Evolutionary conservation across 2,113 vertebrate genomes (phyloP).

Genomic region (Castor canadensis): DNA sequence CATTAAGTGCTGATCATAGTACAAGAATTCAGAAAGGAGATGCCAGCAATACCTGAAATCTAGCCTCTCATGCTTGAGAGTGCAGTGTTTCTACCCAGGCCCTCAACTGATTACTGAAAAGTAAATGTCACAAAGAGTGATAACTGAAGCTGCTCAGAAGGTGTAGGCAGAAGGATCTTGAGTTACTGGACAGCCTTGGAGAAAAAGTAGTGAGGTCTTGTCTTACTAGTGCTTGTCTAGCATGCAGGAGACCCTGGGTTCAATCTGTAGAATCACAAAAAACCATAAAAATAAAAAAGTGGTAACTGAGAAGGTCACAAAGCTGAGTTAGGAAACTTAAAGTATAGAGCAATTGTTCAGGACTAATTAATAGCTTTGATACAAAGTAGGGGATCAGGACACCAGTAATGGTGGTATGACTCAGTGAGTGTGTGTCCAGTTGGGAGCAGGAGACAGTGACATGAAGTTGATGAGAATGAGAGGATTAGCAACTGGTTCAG

Average conservation of each 20-base stretch:
- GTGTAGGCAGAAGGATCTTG: no score
- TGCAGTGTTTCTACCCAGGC: neutral
- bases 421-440: neutral
- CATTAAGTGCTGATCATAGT: neutral
- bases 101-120: constrained; percentile 11
- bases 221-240: no score
- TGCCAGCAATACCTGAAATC: neutral
- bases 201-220: no score
- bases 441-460: neutral
- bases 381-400: neutral
- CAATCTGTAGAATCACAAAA: no score
- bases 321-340: neutral
- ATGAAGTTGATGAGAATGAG: neutral
- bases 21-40: neutral
- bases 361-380: neutral
- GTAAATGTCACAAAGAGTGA: neutral
- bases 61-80: neutral
- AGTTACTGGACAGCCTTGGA: no score
- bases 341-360: neutral
- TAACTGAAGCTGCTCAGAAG: no score
- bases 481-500: neutral
- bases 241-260: no score
- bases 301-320: neutral
- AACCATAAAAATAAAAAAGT: no score
- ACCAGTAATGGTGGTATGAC: neutral